These are phyloP conservation scores for Porites divaricata DNA, from an alignment of 92 coral and sea anemone species.

Conservation along the genomic window DNA sequence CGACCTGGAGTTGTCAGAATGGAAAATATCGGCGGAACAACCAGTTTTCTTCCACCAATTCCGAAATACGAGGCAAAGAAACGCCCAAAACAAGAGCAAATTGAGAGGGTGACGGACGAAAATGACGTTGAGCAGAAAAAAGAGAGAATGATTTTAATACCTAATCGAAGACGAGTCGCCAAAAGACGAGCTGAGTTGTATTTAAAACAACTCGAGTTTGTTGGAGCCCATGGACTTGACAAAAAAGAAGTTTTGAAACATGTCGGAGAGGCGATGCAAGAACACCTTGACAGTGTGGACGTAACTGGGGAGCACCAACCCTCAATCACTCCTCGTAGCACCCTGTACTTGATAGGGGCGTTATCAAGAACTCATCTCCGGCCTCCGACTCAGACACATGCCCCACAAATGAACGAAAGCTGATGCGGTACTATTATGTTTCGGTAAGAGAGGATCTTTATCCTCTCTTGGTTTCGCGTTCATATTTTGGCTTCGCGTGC, in stretches of 20 bases:
- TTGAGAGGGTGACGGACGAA: constrained; percentile 31
- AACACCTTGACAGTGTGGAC: constrained; percentile 15
- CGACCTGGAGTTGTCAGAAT: constrained; percentile 17
- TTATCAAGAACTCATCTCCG: constrained; percentile 63
- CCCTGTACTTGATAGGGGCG: constrained; percentile 77
- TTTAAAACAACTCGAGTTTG: constrained; percentile 72
- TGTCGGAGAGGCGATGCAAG: constrained; percentile 39
- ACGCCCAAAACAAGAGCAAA: constrained; percentile 49
- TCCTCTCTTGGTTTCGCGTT: too few species aligned
- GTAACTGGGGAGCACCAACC: constrained; percentile 3
- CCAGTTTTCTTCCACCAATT: constrained; percentile 74
- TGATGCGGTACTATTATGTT: background rate
- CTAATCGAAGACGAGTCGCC: constrained; percentile 72
- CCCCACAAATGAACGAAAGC: background rate
- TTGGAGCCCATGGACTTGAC: constrained; percentile 60
- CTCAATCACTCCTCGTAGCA: constrained; percentile 49
- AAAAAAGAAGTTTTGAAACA: constrained; percentile 51
- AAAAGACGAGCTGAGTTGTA: constrained; percentile 52
- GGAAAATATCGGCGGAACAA: constrained; percentile 31
- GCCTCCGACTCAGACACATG: constrained; percentile 35
- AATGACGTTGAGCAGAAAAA: constrained; percentile 40
- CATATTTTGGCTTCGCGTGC: too few species aligned
- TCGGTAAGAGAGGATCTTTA: too few species aligned
- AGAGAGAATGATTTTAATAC: constrained; percentile 46
- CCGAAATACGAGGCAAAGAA: constrained; percentile 70